Evolutionary conservation across 2,113 vertebrate species (phyloP).

Genomic region (Barnardius zonarius): DNA sequence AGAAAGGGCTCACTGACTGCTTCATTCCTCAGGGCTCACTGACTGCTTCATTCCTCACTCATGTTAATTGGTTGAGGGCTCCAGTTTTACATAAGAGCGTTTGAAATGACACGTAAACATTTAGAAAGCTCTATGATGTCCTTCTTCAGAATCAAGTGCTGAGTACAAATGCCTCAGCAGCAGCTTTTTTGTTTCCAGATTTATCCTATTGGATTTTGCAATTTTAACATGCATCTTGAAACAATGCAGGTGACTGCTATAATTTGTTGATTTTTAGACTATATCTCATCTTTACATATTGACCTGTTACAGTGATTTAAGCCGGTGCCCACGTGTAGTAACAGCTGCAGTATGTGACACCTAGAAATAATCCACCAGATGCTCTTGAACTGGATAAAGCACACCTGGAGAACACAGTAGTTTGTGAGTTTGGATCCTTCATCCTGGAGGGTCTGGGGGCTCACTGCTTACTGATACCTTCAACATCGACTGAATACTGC

Average conservation of each 20-base stretch:
- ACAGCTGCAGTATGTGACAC: not conserved
- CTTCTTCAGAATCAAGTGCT: not conserved
- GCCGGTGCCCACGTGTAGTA: not conserved
- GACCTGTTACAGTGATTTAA: rapidly evolving
- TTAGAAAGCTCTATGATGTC: not conserved
- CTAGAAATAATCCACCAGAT: not conserved
- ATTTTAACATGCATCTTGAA: not conserved
- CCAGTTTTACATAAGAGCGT: not conserved
- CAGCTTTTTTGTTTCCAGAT: not conserved
- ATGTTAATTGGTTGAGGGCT: constrained; percentile 19
- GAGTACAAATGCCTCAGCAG: not conserved
- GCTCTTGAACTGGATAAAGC: not conserved
- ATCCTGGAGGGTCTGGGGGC: not conserved
- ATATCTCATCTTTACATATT: not conserved
- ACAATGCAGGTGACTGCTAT: not conserved
- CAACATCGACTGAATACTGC: not conserved
- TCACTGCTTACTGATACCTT: rapidly evolving
- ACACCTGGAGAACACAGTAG: not conserved
- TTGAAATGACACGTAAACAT: not conserved
- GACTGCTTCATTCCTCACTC: constrained; percentile 19
- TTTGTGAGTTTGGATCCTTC: not conserved
- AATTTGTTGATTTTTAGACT: constrained; percentile 13
- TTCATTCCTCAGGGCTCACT: constrained; percentile 30
- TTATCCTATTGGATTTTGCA: not conserved
- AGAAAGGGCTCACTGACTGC: constrained; percentile 34